A percentile compares a stretch with the other conserved stretches of the same genome.
These are phyloP conservation scores for Pseudomyrmex concolor DNA, from an alignment of 1,140 invertebrate genomes.

Conservation along the genomic window DNA sequence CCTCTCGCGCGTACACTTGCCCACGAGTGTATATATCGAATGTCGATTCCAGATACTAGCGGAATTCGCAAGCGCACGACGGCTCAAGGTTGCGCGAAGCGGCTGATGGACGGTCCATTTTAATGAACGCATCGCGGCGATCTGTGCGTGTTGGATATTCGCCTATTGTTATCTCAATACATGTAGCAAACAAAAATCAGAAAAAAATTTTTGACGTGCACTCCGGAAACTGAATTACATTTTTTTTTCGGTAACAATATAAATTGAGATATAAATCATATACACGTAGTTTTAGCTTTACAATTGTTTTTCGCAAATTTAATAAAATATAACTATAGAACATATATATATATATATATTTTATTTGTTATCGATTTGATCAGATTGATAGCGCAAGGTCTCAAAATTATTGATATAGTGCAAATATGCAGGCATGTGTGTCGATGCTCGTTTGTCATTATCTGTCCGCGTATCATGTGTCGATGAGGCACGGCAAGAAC, in stretches of 20 bases:
- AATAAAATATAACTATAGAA: no score
- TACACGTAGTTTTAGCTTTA: no score
- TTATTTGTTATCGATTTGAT: background rate
- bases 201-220: background rate
- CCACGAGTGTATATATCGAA: constrained; percentile 32
- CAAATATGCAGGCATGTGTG: background rate
- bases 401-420: no score
- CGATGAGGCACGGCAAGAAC: background rate
- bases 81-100: constrained; percentile 53
- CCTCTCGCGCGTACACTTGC: constrained; percentile 14
- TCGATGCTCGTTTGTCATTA: constrained; percentile 18
- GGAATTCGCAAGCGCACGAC: constrained; percentile 43
- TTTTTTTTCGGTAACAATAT: no score
- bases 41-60: constrained; percentile 57
- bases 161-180: background rate
- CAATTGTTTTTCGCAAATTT: no score
- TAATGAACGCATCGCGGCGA: constrained; percentile 23
- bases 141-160: background rate
- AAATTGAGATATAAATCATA: no score
- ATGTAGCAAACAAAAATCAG: background rate
- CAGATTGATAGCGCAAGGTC: background rate
- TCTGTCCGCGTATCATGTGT: background rate
- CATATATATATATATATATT: no score
- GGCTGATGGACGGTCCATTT: constrained; percentile 29
- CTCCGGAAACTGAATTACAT: no score